phyloP scores from a whole-genome alignment of 2,797 vertebrate species.

The Spinus pinus region DNA sequence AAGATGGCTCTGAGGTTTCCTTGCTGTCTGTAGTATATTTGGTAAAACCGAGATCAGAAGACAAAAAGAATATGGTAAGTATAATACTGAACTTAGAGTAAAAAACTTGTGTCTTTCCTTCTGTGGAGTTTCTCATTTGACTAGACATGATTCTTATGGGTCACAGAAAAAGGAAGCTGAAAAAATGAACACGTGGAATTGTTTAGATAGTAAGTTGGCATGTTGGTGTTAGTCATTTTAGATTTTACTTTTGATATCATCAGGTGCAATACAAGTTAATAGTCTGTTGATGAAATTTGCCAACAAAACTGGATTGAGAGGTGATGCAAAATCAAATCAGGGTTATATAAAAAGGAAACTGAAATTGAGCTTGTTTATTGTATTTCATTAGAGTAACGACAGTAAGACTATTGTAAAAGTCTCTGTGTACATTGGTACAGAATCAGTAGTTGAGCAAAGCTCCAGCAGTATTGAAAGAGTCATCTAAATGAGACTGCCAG shows the following conservation, averaged over 20 bases:
- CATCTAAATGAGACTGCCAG: not conserved
- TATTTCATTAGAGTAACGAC: not conserved
- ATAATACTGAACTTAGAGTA: not conserved
- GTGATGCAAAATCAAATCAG: not conserved
- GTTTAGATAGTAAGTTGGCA: not conserved
- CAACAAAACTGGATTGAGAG: not conserved
- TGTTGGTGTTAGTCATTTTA: not conserved
- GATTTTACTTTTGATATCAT: not conserved
- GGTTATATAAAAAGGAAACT: not conserved
- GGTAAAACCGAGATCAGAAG: not conserved
- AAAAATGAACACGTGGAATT: not conserved
- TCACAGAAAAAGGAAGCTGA: not conserved
- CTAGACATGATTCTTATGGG: not conserved
- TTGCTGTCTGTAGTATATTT: not conserved
- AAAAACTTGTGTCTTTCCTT: not conserved
- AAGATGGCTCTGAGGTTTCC: not conserved
- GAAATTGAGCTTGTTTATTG: not conserved
- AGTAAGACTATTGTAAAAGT: not conserved
- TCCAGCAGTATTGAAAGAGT: not conserved
- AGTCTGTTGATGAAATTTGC: not conserved
- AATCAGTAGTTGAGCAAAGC: not conserved
- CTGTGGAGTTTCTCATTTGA: not conserved
- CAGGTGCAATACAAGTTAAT: not conserved
- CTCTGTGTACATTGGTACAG: not conserved
- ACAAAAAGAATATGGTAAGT: conserved; percentile 5